A percentile compares a stretch with the other conserved stretches of the same genome.
These are phyloP conservation scores for Edolisoma coerulescens DNA, from an alignment of 2,113 vertebrate genomes.

Conservation along the genomic window DNA sequence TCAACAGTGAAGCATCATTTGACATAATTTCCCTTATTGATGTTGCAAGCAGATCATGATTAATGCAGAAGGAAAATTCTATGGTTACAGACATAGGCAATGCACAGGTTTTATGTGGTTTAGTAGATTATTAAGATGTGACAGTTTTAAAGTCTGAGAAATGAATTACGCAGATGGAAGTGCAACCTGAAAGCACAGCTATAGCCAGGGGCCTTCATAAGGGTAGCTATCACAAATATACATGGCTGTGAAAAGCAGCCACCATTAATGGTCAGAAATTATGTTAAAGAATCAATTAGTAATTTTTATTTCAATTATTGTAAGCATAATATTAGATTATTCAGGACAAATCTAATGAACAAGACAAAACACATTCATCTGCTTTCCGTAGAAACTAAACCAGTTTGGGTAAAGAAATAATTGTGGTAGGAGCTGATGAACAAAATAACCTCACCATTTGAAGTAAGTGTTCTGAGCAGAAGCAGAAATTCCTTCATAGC, in stretches of 20 bases:
- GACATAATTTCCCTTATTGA: background rate
- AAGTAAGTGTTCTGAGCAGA: background rate
- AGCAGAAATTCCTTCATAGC: background rate
- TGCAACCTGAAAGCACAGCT: background rate
- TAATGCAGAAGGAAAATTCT: background rate
- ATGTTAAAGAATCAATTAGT: background rate
- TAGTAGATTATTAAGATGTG: background rate
- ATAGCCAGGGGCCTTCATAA: background rate
- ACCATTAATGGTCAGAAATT: background rate
- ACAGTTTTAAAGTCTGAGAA: background rate
- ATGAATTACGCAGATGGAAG: background rate
- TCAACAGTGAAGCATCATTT: background rate
- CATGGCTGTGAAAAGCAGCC: background rate
- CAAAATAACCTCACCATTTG: background rate
- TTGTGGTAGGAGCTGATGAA: background rate
- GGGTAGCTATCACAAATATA: background rate
- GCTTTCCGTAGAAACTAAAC: background rate
- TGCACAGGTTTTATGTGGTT: background rate
- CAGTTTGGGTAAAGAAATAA: background rate
- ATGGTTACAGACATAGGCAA: background rate
- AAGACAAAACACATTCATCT: background rate
- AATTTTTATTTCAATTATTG: background rate
- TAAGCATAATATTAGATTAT: background rate
- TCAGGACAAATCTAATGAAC: background rate
- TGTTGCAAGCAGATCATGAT: background rate